phyloP scores from a whole-genome alignment of 2,113 vertebrate species.

The Apodemus speciosus region DNA sequence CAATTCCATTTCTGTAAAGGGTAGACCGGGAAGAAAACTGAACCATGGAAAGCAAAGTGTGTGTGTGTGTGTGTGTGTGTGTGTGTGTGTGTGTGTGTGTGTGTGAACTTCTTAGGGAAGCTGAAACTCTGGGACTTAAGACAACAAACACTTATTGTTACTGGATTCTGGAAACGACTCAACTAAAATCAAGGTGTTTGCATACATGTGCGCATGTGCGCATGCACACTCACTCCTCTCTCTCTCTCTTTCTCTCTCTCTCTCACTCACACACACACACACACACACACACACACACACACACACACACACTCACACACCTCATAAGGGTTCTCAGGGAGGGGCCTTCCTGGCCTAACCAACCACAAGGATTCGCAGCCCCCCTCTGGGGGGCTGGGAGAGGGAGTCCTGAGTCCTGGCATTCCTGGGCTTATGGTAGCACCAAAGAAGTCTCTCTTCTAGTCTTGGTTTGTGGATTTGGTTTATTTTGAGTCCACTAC shows the following conservation, averaged over 20 bases:
- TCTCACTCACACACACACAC: too few relatives aligned
- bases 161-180: background rate
- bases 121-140: background rate
- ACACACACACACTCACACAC: background rate
- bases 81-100: background rate
- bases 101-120: background rate
- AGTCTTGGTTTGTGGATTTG: background rate
- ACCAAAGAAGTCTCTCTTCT: background rate
- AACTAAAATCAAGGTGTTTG: background rate
- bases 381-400: too few relatives aligned
- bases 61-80: background rate
- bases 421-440: background rate
- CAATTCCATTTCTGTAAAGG: background rate
- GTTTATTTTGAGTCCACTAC: background rate
- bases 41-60: conserved; percentile 16
- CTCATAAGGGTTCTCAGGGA: fast-evolving
- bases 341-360: background rate
- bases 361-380: too few relatives aligned
- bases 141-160: background rate
- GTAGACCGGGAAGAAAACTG: background rate
- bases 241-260: too few relatives aligned
- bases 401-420: too few relatives aligned
- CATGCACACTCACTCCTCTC: too few relatives aligned
- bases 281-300: too few relatives aligned
- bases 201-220: background rate